phyloP scores from a whole-genome alignment of 1,140 invertebrate genomes.

The Leucophenga varia region DNA sequence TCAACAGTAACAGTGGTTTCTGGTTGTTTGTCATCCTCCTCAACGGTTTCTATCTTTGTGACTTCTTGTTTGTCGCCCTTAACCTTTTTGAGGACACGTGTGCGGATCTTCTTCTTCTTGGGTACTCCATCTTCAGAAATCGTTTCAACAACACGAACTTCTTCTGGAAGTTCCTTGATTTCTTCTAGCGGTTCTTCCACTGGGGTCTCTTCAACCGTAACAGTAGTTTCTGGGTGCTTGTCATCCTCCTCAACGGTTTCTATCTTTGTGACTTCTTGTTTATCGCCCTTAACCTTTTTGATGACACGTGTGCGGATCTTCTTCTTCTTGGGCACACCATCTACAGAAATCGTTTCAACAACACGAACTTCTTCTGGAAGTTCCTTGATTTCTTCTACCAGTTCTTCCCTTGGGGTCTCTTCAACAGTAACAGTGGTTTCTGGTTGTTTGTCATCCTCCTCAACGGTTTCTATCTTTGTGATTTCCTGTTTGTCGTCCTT shows the following conservation, averaged over 20 bases:
- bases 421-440: slow-evolving; percentile 32
- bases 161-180: slow-evolving; percentile 11
- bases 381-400: slow-evolving; percentile 49
- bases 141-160: slow-evolving; percentile 20
- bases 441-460: slow-evolving; percentile 20
- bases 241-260: slow-evolving; percentile 32
- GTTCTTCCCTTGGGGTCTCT: slow-evolving; percentile 30
- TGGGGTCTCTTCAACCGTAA: slow-evolving; percentile 21
- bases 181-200: slow-evolving; percentile 26
- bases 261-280: slow-evolving; percentile 26
- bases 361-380: slow-evolving; percentile 43
- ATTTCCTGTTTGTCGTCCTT: slow-evolving; percentile 38
- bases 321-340: slow-evolving; percentile 19
- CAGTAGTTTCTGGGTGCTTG: slow-evolving; percentile 37
- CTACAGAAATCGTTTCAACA: slow-evolving; percentile 11
- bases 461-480: slow-evolving; percentile 43
- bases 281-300: slow-evolving; percentile 13
- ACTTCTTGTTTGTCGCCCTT: slow-evolving; percentile 38
- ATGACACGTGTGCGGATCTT: slow-evolving; percentile 6
- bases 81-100: slow-evolving; percentile 38
- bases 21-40: slow-evolving; percentile 27
- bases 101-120: slow-evolving; percentile 35
- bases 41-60: slow-evolving; percentile 42
- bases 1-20: slow-evolving; percentile 32
- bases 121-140: slow-evolving; percentile 24